Conservation (phyloP, 2,797 vertebrate species). For the Coilia nasus region DNA sequence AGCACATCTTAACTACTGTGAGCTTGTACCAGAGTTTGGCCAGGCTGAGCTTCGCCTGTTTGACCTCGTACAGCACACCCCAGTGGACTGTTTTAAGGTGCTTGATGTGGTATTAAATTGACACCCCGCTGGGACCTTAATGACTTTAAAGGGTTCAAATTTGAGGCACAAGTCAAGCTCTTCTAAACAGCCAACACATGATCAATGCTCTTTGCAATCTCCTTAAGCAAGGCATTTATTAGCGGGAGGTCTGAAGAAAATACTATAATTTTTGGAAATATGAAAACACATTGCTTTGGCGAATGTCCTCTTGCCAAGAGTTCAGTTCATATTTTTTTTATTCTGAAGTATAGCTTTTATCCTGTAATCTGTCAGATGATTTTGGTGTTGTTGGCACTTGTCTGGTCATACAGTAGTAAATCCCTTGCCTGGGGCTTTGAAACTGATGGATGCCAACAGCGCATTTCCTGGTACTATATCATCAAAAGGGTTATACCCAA, state of each 20-base stretch:
- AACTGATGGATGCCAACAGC: neutral
- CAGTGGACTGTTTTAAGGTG: neutral
- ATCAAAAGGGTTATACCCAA: neutral
- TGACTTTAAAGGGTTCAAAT: slow-evolving; percentile 1
- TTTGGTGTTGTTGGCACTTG: neutral
- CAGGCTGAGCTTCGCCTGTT: neutral
- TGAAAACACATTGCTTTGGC: neutral
- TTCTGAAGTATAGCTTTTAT: neutral
- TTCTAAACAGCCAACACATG: neutral
- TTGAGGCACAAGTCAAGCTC: neutral
- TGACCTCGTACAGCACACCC: neutral
- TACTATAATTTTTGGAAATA: neutral
- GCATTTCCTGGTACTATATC: neutral
- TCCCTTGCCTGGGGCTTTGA: neutral
- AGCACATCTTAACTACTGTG: neutral
- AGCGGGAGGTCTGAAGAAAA: neutral
- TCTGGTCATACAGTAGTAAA: neutral
- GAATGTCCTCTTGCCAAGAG: neutral
- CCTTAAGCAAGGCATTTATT: neutral
- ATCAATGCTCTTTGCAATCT: neutral
- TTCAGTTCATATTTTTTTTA: neutral
- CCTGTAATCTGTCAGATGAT: slow-evolving; percentile 2
- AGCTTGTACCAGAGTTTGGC: neutral
- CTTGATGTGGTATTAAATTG: slow-evolving; percentile 21
- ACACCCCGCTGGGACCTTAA: neutral